These are phyloP conservation scores for Carassius gibelio DNA, from an alignment of 2,113 vertebrate species.

Conservation along the genomic window DNA sequence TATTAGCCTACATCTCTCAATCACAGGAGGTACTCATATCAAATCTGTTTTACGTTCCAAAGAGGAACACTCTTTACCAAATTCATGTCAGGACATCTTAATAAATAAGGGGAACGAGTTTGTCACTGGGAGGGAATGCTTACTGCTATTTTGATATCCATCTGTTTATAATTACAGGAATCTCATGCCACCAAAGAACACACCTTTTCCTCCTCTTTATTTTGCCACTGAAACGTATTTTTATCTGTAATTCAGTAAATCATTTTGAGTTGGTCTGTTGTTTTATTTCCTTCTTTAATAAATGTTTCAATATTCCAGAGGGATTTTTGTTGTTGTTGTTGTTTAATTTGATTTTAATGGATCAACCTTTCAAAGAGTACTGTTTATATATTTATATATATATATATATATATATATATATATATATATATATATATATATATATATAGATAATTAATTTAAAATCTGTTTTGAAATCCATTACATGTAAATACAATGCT, in stretches of 20 bases:
- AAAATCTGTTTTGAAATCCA: neutral
- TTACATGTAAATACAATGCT: neutral
- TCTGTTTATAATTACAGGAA: conserved; percentile 64
- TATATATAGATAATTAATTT: too few relatives aligned
- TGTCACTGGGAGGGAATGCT: conserved; percentile 26
- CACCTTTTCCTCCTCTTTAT: conserved; percentile 54
- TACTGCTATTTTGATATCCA: conserved; percentile 52
- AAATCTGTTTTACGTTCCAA: neutral
- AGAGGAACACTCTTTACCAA: conserved; percentile 7
- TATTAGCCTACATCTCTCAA: neutral
- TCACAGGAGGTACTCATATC: conserved; percentile 4
- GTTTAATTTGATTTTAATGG: conserved; percentile 3
- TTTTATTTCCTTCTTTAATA: conserved; percentile 24
- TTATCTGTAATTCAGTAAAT: conserved; percentile 53
- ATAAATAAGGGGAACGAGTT: conserved; percentile 13
- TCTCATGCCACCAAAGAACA: conserved; percentile 51
- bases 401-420: too few relatives aligned
- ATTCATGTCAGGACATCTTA: conserved; percentile 23
- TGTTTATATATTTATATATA: too few relatives aligned
- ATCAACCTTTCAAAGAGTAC: neutral
- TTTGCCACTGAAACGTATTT: conserved; percentile 56
- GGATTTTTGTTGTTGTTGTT: neutral
- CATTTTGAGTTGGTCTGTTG: conserved; percentile 45
- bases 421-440: too few relatives aligned
- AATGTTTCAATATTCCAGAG: conserved; percentile 19